Evolutionary conservation across 1,140 invertebrate species (phyloP).

Genomic region (Chlorops oryzae): DNA sequence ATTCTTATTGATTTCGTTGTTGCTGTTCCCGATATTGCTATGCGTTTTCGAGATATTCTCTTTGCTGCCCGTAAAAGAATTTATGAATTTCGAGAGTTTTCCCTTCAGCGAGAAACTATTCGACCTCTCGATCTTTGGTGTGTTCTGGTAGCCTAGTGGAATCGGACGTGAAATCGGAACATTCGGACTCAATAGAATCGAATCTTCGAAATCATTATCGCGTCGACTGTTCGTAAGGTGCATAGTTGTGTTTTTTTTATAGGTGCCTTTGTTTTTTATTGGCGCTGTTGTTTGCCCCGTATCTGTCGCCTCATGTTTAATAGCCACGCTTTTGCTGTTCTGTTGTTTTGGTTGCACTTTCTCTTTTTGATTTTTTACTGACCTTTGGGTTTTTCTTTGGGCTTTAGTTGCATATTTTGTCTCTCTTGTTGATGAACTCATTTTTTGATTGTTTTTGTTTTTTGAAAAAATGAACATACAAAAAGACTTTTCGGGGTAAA

Average conservation of each 20-base stretch:
- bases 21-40: slow-evolving; percentile 12
- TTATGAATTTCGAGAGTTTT: slow-evolving; percentile 37
- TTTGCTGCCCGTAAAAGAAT: slow-evolving; percentile 40
- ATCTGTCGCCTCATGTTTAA: slow-evolving; percentile 28
- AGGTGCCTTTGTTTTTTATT: slow-evolving; percentile 18
- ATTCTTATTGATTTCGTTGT: too few species aligned
- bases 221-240: not conserved
- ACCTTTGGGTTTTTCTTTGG: slow-evolving; percentile 37
- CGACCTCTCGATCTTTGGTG: slow-evolving; percentile 40
- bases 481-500: too few species aligned
- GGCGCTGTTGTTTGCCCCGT: slow-evolving; percentile 22
- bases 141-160: slow-evolving; percentile 18
- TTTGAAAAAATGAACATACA: too few species aligned
- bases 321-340: slow-evolving; percentile 12
- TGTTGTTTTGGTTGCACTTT: slow-evolving; percentile 26
- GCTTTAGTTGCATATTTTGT: slow-evolving; percentile 33
- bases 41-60: slow-evolving; percentile 29
- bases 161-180: not conserved
- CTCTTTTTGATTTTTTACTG: slow-evolving; percentile 34
- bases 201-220: not conserved
- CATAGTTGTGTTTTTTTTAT: not conserved
- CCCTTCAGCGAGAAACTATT: slow-evolving; percentile 37
- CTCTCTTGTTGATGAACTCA: slow-evolving; percentile 39
- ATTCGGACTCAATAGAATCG: too few species aligned
- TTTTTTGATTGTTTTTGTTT: too few species aligned